phyloP scores from a whole-genome alignment of 2,888 invertebrate species.

The Lucinisca nassula region DNA sequence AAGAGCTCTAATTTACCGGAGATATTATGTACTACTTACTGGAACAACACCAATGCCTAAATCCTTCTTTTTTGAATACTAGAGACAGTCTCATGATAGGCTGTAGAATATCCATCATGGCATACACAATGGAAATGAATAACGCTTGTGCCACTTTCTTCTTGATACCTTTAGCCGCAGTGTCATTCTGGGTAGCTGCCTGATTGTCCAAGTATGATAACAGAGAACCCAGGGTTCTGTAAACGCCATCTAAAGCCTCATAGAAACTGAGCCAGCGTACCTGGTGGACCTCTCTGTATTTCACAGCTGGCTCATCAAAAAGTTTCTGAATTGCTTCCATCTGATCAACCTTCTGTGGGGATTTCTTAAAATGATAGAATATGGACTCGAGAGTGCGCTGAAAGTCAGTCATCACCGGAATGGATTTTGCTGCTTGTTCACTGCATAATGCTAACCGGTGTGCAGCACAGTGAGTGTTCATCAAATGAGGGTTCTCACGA shows the following conservation, averaged over 20 bases:
- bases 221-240: slow-evolving; percentile 51
- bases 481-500: slow-evolving; percentile 44
- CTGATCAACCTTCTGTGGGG: slow-evolving; percentile 27
- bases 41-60: too few species aligned
- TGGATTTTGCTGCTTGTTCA: slow-evolving; percentile 53
- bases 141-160: slow-evolving; percentile 51
- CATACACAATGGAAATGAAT: slow-evolving; percentile 46
- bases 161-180: slow-evolving; percentile 47
- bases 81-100: too few species aligned
- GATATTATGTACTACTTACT: too few species aligned
- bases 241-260: slow-evolving; percentile 48
- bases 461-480: slow-evolving; percentile 60
- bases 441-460: slow-evolving; percentile 53
- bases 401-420: slow-evolving; percentile 45
- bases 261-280: slow-evolving; percentile 38
- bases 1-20: too few species aligned
- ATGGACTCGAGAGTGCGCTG: slow-evolving; percentile 35
- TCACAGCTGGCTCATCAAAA: slow-evolving; percentile 42
- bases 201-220: slow-evolving; percentile 38
- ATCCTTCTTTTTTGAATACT: too few species aligned
- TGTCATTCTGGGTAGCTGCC: too few species aligned
- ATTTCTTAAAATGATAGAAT: slow-evolving; percentile 62
- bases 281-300: slow-evolving; percentile 55
- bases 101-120: slow-evolving; percentile 60
- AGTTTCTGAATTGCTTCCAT: slow-evolving; percentile 50